Base-by-base conservation (phyloP, 2,888 invertebrate genomes). In the Dolichomitus sp. region DNA sequence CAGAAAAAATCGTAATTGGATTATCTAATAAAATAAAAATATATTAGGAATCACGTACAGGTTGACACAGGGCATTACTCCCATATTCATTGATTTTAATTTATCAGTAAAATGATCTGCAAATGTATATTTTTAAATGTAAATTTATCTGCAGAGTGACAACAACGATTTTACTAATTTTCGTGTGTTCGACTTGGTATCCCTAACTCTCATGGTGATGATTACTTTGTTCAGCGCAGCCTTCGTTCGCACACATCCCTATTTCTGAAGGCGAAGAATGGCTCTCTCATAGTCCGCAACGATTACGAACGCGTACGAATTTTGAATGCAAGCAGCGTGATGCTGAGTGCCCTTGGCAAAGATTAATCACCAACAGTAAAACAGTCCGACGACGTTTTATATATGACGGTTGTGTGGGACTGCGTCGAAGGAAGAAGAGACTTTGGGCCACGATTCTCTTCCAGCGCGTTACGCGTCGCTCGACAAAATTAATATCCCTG, bases 311-410 rank as follows among this genome's bases (percentile, higher is more conserved):
- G 84, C 86, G 86, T 86, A 48, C 75, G 33, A 91, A 93, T 92
- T 92, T 92, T 89, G 88, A 92, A 92, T 92, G 90, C 90, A 86
- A 86, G 83, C 83, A 84, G 89, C 90, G 90, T 88, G 87, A 88
- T 88, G 84, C 89, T 86, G 85, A 87, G 88, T 91, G 91, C 90
- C 92, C 92, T 91, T 91, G 92, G 89, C 87, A 89, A 85, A 92
- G 92, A 93, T 92, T 91, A 92, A 92, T 92, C 90, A 87, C 89
- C 88, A 80, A 80, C 84, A 85, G 85, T 84, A 37, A 48, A 57
- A 66, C 48, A 63, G 68, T 68, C 54, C 48, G 54, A 69, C 74
- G 59, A 79, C 76, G 72, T 66, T 83, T 87, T 85, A 87, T 86
- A 89, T 83, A 83, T 81, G 78, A 85, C 42, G 85, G 84, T 87